A percentile compares a stretch with the other conserved stretches of the same genome.
These are phyloP conservation scores for Ichneumoninae sp. DNA, from an alignment of 2,888 invertebrate genomes.

Conservation along the genomic window DNA sequence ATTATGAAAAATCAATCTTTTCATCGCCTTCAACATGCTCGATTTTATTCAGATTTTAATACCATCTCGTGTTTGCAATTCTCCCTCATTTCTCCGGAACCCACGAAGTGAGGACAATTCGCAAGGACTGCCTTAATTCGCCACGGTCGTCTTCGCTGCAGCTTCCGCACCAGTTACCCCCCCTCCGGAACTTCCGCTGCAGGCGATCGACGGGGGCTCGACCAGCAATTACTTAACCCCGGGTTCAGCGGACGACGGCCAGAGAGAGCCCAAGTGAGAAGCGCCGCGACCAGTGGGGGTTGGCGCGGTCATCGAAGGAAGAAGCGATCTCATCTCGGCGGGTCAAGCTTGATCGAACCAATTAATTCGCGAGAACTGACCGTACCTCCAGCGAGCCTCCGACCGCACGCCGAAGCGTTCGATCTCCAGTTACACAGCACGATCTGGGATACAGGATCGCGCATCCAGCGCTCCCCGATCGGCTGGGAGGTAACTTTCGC, in stretches of 20 bases:
- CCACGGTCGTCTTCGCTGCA: neutral
- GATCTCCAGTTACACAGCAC: neutral
- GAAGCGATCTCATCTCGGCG: neutral
- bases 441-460: neutral
- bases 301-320: neutral
- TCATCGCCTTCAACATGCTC: neutral
- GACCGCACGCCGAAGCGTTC: constrained; percentile 29
- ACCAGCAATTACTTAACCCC: constrained; percentile 53
- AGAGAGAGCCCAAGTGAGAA: constrained; percentile 25
- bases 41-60: too few species aligned
- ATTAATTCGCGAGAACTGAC: constrained; percentile 58
- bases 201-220: constrained; percentile 42
- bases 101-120: neutral
- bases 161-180: constrained; percentile 19
- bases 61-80: neutral
- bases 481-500: constrained; percentile 37
- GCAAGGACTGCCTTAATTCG: neutral
- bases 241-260: constrained; percentile 16
- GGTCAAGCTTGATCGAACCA: constrained; percentile 44
- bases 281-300: neutral
- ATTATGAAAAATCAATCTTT: neutral
- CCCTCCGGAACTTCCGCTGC: constrained; percentile 34
- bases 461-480: constrained; percentile 28
- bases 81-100: neutral
- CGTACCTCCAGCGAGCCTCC: constrained; percentile 41